Conservation (phyloP, 2,113 vertebrate species). For the Carlito syrichta region DNA sequence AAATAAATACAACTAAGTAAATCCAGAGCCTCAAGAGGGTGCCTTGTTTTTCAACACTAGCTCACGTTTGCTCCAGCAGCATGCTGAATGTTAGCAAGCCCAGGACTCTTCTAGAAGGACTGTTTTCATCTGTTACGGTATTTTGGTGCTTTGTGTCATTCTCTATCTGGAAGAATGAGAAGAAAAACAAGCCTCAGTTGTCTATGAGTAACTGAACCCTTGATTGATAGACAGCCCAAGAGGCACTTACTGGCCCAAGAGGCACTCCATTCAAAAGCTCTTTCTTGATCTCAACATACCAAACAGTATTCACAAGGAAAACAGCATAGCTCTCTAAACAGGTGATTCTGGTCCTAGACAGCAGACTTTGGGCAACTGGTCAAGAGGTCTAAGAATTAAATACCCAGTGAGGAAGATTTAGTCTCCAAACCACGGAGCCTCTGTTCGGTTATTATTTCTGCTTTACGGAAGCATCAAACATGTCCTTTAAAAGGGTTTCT, state of each 20-base stretch:
- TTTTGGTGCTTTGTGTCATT: background rate
- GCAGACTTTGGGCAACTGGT: background rate
- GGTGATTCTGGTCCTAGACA: background rate
- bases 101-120: background rate
- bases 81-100: background rate
- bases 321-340: background rate
- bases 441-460: background rate
- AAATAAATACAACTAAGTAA: background rate
- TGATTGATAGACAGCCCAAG: background rate
- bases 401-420: background rate
- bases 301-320: background rate
- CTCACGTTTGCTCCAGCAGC: background rate
- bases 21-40: background rate
- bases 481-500: background rate
- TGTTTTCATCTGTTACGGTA: background rate
- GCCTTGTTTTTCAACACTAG: background rate
- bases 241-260: background rate
- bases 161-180: background rate
- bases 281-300: background rate
- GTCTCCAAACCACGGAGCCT: background rate
- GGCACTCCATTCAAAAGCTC: background rate
- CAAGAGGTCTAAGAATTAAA: background rate
- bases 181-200: background rate
- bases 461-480: background rate
- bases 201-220: background rate